These are phyloP conservation scores for Thymallus thymallus DNA, from an alignment of 2,113 vertebrate genomes.

Conservation along the genomic window DNA sequence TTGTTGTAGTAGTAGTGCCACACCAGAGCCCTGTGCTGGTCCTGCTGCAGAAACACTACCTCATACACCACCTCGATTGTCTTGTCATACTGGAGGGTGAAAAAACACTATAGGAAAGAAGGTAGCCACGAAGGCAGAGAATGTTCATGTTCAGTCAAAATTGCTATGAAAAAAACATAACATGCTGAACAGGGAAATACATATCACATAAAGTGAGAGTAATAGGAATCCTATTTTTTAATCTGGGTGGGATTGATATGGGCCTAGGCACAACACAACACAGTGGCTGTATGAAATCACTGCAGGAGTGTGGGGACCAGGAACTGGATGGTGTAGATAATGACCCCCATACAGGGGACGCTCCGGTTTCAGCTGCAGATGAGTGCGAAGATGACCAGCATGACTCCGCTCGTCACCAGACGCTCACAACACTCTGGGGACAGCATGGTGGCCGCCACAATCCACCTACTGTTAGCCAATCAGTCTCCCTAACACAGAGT, in stretches of 20 bases:
- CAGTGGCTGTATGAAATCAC: too few relatives aligned
- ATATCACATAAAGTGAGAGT: too few relatives aligned
- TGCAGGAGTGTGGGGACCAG: constrained; percentile 47
- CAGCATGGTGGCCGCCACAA: constrained; percentile 64
- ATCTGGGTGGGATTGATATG: too few relatives aligned
- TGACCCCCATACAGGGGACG: constrained; percentile 92
- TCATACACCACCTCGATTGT: constrained; percentile 82
- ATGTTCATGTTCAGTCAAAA: not conserved
- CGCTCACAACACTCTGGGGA: constrained; percentile 89
- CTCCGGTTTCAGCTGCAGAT: constrained; percentile 93
- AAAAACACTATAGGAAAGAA: not conserved
- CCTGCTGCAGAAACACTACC: constrained; percentile 82
- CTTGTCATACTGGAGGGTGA: constrained; percentile 77
- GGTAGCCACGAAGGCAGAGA: not conserved
- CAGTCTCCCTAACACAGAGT: not conserved
- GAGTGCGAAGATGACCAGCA: constrained; percentile 79
- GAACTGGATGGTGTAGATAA: constrained; percentile 85
- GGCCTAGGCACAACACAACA: too few relatives aligned
- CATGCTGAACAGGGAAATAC: too few relatives aligned
- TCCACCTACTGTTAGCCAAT: not conserved
- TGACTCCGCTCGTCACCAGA: constrained; percentile 84
- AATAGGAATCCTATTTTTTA: too few relatives aligned
- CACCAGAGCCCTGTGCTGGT: constrained; percentile 76
- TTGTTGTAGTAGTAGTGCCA: too few relatives aligned
- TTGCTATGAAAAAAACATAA: not conserved